These are phyloP conservation scores for Stictocephala bisonia DNA, from an alignment of 2,888 invertebrate species.

Conservation along the genomic window DNA sequence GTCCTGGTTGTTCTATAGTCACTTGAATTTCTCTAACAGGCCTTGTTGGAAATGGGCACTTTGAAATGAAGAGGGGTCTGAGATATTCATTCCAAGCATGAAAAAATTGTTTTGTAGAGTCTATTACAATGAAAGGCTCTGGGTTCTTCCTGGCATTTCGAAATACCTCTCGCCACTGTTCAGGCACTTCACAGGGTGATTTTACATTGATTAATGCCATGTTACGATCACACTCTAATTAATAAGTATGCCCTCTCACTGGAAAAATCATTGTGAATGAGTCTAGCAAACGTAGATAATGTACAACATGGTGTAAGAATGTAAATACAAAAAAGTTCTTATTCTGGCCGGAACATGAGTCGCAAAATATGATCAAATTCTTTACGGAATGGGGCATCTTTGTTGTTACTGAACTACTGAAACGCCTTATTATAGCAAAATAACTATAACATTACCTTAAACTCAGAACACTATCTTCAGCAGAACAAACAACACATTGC, in stretches of 20 bases:
- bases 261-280: conserved; percentile 23
- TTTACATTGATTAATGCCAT: conserved; percentile 34
- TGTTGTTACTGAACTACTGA: no score
- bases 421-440: no score
- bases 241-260: conserved; percentile 30
- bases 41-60: conserved; percentile 9
- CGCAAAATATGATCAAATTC: conserved; percentile 29
- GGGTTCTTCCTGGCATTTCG: conserved; percentile 2
- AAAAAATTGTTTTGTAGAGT: background rate
- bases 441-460: no score
- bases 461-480: no score
- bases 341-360: conserved; percentile 41
- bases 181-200: conserved; percentile 17
- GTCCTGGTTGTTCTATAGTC: background rate
- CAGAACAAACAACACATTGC: no score
- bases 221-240: conserved; percentile 37
- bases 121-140: conserved; percentile 8
- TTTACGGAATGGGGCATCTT: background rate
- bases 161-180: conserved; percentile 29
- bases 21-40: conserved; percentile 11
- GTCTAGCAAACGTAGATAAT: background rate
- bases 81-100: conserved; percentile 10
- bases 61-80: background rate
- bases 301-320: conserved; percentile 20
- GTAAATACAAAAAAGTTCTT: conserved; percentile 32